Base-by-base conservation (phyloP, 2,113 vertebrate genomes). In the Ia io region DNA sequence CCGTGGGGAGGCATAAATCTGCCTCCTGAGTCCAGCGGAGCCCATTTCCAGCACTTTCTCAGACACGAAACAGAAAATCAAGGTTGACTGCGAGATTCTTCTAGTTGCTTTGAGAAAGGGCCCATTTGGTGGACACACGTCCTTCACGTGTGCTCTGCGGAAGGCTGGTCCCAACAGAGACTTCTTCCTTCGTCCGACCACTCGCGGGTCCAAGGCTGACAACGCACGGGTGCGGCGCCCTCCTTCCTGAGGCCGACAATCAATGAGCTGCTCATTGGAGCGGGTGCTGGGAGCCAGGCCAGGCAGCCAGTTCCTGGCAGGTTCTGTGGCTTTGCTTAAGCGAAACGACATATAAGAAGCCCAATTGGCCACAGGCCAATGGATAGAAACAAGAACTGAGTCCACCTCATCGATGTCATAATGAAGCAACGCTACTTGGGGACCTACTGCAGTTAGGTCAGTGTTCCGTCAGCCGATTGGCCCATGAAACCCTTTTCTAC, bases 1-100 rank as follows among this genome's bases (percentile, higher is more conserved):
- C 93, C 76, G 77, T 70, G 63, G 92, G 61, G 88, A 96, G 63
- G 77, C 77, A 96, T 88, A 94, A 92, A 94, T 83, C 96, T 79
- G 69, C 67, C 65, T 94, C 91, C 77, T 73, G 83, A 56, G 89
- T 82, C 94, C 93, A 77, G 47, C 63, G 74, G 23, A 63, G 86
- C 76, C 74, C 84, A 74, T 65, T 92, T 67, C 90, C 63, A 61
- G 61, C 84, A 69, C 90, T 73, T 95, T 84, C 84, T 95, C 73
- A 35, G 82, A 93, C 84, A 84, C 79, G 76, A 88, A 97, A 84
- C 76, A 88, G 93, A 90, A 90, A 79, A 94, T 84, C 93, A 83
- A 88, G 84, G 76, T 44, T 92, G 93, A 93, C 93, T 92, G 89
- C 25, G 59, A 88, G 90, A 89, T 87, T 42, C 86, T 84, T 93